Percentiles rank a stretch among this genome's conserved stretches.
Conservation (phyloP, 2,113 vertebrate genomes). For the Engraulis encrasicolus region DNA sequence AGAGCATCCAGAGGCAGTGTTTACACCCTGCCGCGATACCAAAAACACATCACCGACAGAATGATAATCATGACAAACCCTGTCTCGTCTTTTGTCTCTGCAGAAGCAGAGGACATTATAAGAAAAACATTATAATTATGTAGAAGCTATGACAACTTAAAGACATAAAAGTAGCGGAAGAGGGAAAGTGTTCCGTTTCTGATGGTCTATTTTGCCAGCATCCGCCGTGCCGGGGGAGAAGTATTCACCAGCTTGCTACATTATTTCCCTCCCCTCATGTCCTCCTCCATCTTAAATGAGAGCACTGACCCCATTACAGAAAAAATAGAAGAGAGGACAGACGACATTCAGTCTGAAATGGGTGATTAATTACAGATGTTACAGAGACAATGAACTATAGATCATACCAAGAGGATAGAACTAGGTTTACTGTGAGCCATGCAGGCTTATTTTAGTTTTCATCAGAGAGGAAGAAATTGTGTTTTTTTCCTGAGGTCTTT, state of each 20-base stretch:
- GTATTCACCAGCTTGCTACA: neutral
- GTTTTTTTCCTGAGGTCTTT: constrained; percentile 5
- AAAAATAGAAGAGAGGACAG: constrained; percentile 65
- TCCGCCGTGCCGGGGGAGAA: neutral
- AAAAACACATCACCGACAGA: constrained; percentile 21
- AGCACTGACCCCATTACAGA: constrained; percentile 76
- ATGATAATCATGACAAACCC: too few relatives aligned
- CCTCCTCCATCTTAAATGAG: constrained; percentile 69
- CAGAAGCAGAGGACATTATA: constrained; percentile 30
- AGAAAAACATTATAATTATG: constrained; percentile 32
- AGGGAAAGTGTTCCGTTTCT: neutral
- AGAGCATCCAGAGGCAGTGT: constrained; percentile 7
- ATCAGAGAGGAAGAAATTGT: constrained; percentile 34
- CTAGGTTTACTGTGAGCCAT: constrained; percentile 41
- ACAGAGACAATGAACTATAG: constrained; percentile 46
- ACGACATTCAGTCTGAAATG: constrained; percentile 64
- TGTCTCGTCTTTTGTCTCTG: too few relatives aligned
- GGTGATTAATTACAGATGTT: constrained; percentile 71
- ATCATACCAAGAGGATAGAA: constrained; percentile 37
- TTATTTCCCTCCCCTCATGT: constrained; percentile 31
- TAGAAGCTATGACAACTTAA: neutral
- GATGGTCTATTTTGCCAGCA: neutral
- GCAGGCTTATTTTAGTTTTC: constrained; percentile 38
- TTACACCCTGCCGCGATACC: constrained; percentile 16
- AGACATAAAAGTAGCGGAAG: neutral